Evolutionary conservation across 2,888 invertebrate species (phyloP).

Genomic region (Bembecia ichneumoniformis): DNA sequence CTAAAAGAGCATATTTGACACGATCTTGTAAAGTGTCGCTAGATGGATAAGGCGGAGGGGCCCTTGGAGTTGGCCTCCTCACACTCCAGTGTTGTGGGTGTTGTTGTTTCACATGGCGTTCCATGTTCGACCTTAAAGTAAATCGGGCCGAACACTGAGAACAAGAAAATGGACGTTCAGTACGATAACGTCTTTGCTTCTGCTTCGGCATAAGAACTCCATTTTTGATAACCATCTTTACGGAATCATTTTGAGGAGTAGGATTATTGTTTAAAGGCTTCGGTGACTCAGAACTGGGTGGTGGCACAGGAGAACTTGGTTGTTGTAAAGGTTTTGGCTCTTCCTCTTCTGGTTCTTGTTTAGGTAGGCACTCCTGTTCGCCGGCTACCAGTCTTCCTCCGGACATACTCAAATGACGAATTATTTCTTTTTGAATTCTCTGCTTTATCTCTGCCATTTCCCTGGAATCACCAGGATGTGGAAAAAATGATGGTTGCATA

Average conservation of each 20-base stretch:
- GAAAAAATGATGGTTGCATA: slow-evolving; percentile 72
- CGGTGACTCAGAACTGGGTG: slow-evolving; percentile 61
- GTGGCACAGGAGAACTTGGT: slow-evolving; percentile 50
- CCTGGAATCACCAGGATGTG: slow-evolving; percentile 69
- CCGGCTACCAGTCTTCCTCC: slow-evolving; percentile 75
- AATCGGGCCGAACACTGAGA: slow-evolving; percentile 92
- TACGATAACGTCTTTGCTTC: slow-evolving; percentile 90
- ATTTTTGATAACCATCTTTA: slow-evolving; percentile 92
- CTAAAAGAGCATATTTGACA: slow-evolving; percentile 82
- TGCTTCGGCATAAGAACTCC: slow-evolving; percentile 93
- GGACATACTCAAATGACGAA: slow-evolving; percentile 77
- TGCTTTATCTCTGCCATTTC: slow-evolving; percentile 79
- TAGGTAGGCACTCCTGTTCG: slow-evolving; percentile 46
- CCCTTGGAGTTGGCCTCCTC: slow-evolving; percentile 72
- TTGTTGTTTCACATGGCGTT: slow-evolving; percentile 93
- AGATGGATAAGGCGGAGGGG: slow-evolving; percentile 50
- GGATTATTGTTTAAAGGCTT: slow-evolving; percentile 54
- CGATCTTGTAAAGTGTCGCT: slow-evolving; percentile 48
- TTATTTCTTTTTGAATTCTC: slow-evolving; percentile 76
- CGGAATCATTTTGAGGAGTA: slow-evolving; percentile 72
- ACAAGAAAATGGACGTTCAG: slow-evolving; percentile 92
- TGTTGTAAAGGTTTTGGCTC: slow-evolving; percentile 62
- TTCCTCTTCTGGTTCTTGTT: slow-evolving; percentile 68
- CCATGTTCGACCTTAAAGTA: slow-evolving; percentile 94
- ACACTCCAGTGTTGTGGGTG: slow-evolving; percentile 93